A percentile compares a stretch with the other conserved stretches of the same genome.
phyloP scores from a whole-genome alignment of 2,888 invertebrate species.

The Drosophila neonasuta region DNA sequence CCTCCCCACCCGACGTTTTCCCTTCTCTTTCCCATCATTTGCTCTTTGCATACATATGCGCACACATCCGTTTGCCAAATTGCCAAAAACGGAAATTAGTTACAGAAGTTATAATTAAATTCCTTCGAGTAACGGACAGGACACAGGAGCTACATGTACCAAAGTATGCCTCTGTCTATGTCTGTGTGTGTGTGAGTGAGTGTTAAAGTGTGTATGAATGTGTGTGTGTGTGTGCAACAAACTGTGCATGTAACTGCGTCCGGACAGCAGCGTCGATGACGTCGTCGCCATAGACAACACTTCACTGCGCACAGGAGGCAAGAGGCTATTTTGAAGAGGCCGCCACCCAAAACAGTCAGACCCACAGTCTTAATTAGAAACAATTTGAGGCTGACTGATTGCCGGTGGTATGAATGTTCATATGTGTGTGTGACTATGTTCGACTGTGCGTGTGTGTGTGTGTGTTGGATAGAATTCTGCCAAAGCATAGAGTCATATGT shows the following conservation, averaged over 20 bases:
- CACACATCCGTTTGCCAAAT: conserved; percentile 59
- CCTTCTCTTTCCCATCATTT: neutral
- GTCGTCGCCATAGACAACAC: conserved; percentile 55
- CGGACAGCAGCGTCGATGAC: conserved; percentile 30
- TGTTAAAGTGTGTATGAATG: conserved; percentile 17
- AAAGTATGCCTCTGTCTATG: conserved; percentile 1
- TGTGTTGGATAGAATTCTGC: conserved; percentile 5
- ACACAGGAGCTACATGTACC: conserved; percentile 28
- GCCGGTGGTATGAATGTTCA: conserved; percentile 40
- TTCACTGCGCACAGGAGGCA: conserved; percentile 46
- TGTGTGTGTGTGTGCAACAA: conserved; percentile 57
- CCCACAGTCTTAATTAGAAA: conserved; percentile 70
- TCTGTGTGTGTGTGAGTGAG: neutral
- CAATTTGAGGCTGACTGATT: conserved; percentile 74
- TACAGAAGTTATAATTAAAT: conserved; percentile 76
- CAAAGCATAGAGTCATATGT: neutral
- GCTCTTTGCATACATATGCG: conserved; percentile 47
- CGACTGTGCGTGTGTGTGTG: conserved; percentile 14
- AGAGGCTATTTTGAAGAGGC: conserved; percentile 38
- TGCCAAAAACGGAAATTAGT: conserved; percentile 75
- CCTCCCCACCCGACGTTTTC: neutral
- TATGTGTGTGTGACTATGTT: conserved; percentile 9
- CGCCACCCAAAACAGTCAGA: conserved; percentile 25
- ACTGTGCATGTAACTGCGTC: conserved; percentile 65
- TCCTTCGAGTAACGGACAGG: conserved; percentile 58